These are phyloP conservation scores for Antechinus flavipes DNA, from an alignment of 2,113 vertebrate species.

Conservation along the genomic window DNA sequence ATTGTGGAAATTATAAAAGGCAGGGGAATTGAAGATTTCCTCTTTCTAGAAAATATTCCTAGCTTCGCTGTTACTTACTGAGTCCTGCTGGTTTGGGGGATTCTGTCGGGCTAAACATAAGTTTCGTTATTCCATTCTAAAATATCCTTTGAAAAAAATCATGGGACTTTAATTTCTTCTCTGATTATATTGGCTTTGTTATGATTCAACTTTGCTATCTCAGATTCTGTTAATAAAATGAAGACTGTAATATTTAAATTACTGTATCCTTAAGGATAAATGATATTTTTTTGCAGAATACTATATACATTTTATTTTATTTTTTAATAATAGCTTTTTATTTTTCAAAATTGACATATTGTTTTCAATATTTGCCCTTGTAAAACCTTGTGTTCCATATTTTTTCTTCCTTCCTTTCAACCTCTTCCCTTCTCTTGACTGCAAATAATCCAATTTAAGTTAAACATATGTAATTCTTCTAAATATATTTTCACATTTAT, in stretches of 20 bases:
- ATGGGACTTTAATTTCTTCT: not conserved
- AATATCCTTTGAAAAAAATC: slow-evolving; percentile 18
- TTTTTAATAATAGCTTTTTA: no score
- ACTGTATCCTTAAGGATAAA: not conserved
- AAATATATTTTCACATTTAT: no score
- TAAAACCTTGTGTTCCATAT: no score
- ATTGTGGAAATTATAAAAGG: not conserved
- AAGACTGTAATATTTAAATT: slow-evolving; percentile 1
- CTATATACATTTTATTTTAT: no score
- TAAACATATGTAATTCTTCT: no score
- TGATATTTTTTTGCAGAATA: no score
- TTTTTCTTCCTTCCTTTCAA: no score
- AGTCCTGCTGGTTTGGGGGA: not conserved
- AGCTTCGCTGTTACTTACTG: not conserved
- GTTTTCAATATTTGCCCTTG: no score
- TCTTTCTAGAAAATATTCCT: not conserved
- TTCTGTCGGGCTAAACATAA: not conserved
- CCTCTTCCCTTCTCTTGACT: no score
- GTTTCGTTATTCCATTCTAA: not conserved
- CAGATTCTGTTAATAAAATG: slow-evolving; percentile 5
- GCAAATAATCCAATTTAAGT: no score
- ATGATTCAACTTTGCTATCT: not conserved
- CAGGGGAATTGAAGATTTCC: not conserved
- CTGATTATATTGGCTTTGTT: not conserved
- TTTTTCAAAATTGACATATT: no score